Conservation (phyloP, 2,888 invertebrate species). For the Orchestes rusci region DNA sequence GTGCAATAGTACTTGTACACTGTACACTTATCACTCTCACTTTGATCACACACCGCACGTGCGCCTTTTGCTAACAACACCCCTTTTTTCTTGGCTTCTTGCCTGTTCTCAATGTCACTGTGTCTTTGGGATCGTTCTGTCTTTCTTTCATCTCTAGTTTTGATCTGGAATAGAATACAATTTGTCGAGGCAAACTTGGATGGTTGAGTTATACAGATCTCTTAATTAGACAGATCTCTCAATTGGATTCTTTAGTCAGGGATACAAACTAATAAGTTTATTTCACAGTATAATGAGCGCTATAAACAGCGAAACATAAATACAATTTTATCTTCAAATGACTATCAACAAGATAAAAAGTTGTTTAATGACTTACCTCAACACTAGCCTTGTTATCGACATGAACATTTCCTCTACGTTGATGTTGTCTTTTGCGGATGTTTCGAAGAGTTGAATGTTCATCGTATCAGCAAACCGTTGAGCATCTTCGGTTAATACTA, state of each 20-base stretch:
- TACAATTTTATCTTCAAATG: too few relatives aligned
- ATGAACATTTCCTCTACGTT: conserved; percentile 97
- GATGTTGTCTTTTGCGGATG: conserved; percentile 97
- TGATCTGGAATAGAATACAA: conserved; percentile 40
- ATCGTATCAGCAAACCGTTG: conserved; percentile 95
- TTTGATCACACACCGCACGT: not conserved
- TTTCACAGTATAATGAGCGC: too few relatives aligned
- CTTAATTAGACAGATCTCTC: conserved; percentile 1
- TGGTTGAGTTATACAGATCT: too few relatives aligned
- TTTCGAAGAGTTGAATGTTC: conserved; percentile 95
- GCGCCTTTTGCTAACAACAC: conserved; percentile 45
- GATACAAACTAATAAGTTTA: too few relatives aligned
- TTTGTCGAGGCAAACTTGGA: too few relatives aligned
- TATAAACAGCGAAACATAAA: too few relatives aligned
- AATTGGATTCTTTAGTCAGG: not conserved
- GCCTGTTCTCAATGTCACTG: conserved; percentile 58
- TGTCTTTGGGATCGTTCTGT: conserved; percentile 64
- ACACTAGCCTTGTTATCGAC: conserved; percentile 69
- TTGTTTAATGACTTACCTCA: conserved; percentile 44
- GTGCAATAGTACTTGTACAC: conserved; percentile 12
- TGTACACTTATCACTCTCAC: conserved; percentile 6
- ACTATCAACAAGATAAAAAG: not conserved
- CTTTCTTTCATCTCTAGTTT: conserved; percentile 76
- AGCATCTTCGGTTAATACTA: conserved; percentile 95
- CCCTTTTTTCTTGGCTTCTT: conserved; percentile 55